These are phyloP conservation scores for Hyperoplus lanceolatus DNA, from an alignment of 2,797 vertebrate species.

Conservation along the genomic window DNA sequence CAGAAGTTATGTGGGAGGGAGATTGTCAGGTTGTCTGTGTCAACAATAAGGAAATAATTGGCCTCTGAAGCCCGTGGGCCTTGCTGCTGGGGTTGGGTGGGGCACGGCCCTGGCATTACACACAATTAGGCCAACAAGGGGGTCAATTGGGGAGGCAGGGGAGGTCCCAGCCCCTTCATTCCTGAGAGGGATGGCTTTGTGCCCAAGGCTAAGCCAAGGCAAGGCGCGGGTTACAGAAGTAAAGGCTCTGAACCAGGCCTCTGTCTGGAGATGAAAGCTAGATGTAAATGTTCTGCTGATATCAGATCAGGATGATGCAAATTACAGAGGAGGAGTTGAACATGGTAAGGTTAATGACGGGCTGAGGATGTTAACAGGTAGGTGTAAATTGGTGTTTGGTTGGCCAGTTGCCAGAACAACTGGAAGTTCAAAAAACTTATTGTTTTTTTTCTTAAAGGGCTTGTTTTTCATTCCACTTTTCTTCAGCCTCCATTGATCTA, in stretches of 20 bases:
- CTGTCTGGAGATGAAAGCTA: conserved; percentile 76
- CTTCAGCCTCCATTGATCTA: conserved; percentile 38
- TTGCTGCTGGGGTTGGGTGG: conserved; percentile 54
- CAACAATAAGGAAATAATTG: conserved; percentile 83
- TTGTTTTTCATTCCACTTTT: conserved; percentile 27
- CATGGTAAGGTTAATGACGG: conserved; percentile 32
- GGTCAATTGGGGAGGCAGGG: conserved; percentile 76
- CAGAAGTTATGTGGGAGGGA: conserved; percentile 75
- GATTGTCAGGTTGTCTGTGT: conserved; percentile 82
- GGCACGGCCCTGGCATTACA: conserved; percentile 78
- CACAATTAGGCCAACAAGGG: conserved; percentile 81
- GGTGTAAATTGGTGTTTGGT: conserved; percentile 16
- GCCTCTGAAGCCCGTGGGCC: conserved; percentile 66
- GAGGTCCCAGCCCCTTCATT: conserved; percentile 73
- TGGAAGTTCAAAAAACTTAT: conserved; percentile 5
- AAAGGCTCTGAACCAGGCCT: conserved; percentile 64
- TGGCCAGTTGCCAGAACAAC: conserved; percentile 5
- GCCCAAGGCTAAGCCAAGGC: conserved; percentile 62
- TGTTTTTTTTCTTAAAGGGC: conserved; percentile 12
- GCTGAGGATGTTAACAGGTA: conserved; percentile 31
- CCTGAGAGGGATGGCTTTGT: conserved; percentile 68
- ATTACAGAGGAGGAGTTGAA: conserved; percentile 62
- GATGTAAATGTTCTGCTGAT: conserved; percentile 50
- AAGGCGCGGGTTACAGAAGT: conserved; percentile 54
- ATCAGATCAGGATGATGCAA: conserved; percentile 51